These are phyloP conservation scores for Terrapene triunguis DNA, from an alignment of 2,113 vertebrate genomes.

Conservation along the genomic window DNA sequence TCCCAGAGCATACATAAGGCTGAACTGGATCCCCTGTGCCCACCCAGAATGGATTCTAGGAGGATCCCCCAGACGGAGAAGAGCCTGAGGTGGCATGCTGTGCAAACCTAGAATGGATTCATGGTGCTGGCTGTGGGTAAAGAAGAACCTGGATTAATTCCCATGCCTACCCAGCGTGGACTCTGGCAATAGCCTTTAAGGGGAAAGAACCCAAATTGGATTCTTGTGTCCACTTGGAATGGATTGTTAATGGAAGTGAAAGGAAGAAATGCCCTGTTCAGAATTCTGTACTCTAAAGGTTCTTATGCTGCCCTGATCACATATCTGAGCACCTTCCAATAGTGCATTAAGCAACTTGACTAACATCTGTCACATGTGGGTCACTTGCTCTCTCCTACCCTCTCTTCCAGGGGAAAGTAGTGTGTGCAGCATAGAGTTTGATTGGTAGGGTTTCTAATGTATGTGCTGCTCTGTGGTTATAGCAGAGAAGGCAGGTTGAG, in stretches of 20 bases:
- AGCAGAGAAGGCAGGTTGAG: no score
- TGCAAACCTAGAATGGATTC: not conserved
- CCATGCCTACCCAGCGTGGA: not conserved
- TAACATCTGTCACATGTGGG: no score
- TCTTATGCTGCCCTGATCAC: not conserved
- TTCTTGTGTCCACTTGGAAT: not conserved
- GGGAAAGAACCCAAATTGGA: not conserved
- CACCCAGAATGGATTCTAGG: not conserved
- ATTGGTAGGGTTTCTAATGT: no score
- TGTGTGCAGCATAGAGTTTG: no score
- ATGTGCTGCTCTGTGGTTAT: no score
- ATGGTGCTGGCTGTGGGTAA: not conserved
- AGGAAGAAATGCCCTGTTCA: not conserved
- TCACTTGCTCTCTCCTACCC: no score
- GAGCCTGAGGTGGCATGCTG: not conserved
- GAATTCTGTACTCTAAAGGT: not conserved
- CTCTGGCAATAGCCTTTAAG: not conserved
- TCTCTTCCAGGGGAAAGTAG: no score
- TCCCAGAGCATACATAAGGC: not conserved
- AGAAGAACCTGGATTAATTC: not conserved
- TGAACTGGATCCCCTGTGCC: not conserved
- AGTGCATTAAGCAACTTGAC: no score
- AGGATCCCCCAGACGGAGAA: not conserved
- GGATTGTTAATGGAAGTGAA: not conserved
- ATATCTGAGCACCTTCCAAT: no score